Evolutionary conservation across 92 coral and sea anemone species (phyloP).

Genomic region (Phenganax marumi): DNA sequence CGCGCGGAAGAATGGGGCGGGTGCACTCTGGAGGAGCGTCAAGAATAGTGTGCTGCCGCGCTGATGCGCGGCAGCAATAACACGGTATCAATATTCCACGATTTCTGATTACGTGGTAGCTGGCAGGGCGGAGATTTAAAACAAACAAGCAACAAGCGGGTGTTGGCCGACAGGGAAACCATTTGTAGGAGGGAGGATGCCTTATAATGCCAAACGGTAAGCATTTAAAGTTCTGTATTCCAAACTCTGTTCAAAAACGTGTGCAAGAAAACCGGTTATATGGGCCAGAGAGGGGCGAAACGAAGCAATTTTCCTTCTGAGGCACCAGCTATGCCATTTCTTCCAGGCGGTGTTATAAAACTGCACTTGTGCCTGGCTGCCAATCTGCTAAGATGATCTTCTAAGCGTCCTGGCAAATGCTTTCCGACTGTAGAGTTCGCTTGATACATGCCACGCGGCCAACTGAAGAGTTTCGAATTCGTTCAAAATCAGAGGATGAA

Average conservation of each 20-base stretch:
- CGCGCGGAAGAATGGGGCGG: too few relatives aligned
- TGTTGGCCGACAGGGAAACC: too few relatives aligned
- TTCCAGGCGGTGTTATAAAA: too few relatives aligned
- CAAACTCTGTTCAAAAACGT: neutral
- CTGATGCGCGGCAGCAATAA: too few relatives aligned
- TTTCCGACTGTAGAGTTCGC: constrained; percentile 22
- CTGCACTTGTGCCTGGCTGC: too few relatives aligned
- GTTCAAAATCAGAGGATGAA: neutral
- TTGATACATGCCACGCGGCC: too few relatives aligned
- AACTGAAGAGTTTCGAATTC: too few relatives aligned
- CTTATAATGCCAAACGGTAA: constrained; percentile 31
- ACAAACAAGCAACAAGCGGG: constrained; percentile 12
- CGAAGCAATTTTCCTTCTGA: neutral
- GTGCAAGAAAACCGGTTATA: constrained; percentile 6
- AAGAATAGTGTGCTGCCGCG: too few relatives aligned
- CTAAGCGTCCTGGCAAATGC: neutral
- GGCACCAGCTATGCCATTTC: too few relatives aligned
- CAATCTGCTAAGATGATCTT: too few relatives aligned
- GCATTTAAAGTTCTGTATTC: constrained; percentile 24
- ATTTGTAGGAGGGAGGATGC: constrained; percentile 30
- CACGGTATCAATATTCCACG: constrained; percentile 43
- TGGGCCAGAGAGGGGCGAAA: too few relatives aligned
- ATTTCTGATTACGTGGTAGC: constrained; percentile 42
- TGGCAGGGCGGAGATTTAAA: constrained; percentile 30
- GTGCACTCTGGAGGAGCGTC: too few relatives aligned